Evolutionary conservation across 2,113 vertebrate genomes (phyloP).

Genomic region (Barbus barbus): DNA sequence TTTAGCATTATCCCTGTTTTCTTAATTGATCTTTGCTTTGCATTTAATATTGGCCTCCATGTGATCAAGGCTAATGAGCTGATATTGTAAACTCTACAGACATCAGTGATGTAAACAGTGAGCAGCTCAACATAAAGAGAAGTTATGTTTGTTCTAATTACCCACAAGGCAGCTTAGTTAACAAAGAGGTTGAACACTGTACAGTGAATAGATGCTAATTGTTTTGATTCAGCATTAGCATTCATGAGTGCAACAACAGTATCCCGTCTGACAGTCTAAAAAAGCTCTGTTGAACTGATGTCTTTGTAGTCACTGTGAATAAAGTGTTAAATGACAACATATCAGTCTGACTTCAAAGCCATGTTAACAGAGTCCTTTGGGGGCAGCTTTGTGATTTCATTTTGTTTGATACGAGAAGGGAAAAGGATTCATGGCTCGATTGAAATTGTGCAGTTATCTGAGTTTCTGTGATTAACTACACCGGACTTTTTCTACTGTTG

Average conservation of each 20-base stretch:
- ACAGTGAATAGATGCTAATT: constrained; percentile 29
- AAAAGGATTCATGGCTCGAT: constrained; percentile 31
- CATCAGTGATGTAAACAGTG: constrained; percentile 10
- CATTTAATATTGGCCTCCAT: constrained; percentile 18
- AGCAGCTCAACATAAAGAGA: background rate
- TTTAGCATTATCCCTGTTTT: constrained; percentile 19
- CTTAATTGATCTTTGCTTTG: constrained; percentile 41
- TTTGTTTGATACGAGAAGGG: constrained; percentile 50
- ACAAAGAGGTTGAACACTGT: constrained; percentile 12
- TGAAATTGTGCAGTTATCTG: background rate
- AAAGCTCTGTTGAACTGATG: constrained; percentile 25
- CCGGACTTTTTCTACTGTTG: constrained; percentile 22
- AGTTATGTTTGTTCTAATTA: constrained; percentile 11
- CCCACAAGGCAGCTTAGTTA: constrained; percentile 3
- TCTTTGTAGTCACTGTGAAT: constrained; percentile 52
- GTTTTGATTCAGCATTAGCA: constrained; percentile 33
- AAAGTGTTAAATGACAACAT: constrained; percentile 51
- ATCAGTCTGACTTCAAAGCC: constrained; percentile 56
- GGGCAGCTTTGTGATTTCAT: constrained; percentile 21
- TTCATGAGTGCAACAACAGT: constrained; percentile 4
- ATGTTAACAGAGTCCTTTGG: constrained; percentile 35
- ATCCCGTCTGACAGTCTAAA: constrained; percentile 39
- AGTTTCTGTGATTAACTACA: background rate
- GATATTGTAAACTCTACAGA: constrained; percentile 20
- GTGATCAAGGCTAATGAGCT: constrained; percentile 26